Evolutionary conservation across 2,888 invertebrate species (phyloP), one percentile per base, ranked within the genome.

Genomic region (Agrilus cyanescens): DNA sequence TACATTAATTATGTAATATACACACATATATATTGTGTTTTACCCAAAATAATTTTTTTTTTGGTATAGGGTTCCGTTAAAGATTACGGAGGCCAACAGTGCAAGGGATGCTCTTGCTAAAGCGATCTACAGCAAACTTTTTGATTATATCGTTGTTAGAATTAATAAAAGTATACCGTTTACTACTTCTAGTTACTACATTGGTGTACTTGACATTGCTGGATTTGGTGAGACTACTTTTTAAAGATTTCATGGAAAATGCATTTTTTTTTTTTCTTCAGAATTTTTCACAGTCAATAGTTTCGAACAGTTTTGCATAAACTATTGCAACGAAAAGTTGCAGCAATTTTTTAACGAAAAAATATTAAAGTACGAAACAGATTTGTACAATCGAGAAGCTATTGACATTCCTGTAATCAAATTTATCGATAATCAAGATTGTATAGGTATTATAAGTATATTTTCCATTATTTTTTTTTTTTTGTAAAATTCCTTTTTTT

Each of bases 341-440:
- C 98, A 98, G 62, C 95, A 97, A 68, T 97, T 98, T 71, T 98
- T 98, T 74, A 98, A 97, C 69, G 93, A 96, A 63, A 78, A 93
- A 46, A 94, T 97, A 52, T 69, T 97, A 10, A 93, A 91, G 68
- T 88, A 90, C 62, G 97, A 97, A 60, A 97, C 97, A 71, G 83
- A 85, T 53, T 65, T 98, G 46, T 97, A 97, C 68, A 84, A 85
- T 60, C 77, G 84, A 38, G 97, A 98, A 70, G 93, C 93, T 0
- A 73, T 98, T 29, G 83, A 86, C 60, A 89, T 98, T 44, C 89
- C 88, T 33, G 90, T 90, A 71, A 96, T 97, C 56, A 77, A 84
- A 45, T 98, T 89, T 66, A 84, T 88, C 3, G 97, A 97, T 63
- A 98, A 98, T 72, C 90, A 93, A 70, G 96, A 97, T 62, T 95